phyloP scores from a whole-genome alignment of 2,888 invertebrate genomes.

The Drosophila acutilabella region DNA sequence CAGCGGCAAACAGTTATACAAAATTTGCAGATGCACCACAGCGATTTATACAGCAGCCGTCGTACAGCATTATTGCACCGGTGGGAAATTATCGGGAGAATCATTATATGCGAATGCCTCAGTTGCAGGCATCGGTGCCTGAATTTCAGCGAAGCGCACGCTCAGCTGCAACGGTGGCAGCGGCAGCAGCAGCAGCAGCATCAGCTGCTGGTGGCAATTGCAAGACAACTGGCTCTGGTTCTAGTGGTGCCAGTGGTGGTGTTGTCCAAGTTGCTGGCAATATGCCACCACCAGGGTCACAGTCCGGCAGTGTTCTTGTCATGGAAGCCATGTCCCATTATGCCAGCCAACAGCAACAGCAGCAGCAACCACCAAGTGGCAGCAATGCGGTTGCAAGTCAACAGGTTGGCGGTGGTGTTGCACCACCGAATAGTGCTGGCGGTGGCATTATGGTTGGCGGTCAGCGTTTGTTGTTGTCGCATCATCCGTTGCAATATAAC shows the following conservation, averaged over 20 bases:
- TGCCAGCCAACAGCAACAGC: conserved; percentile 49
- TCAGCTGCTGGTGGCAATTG: conserved; percentile 25
- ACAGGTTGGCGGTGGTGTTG: conserved; percentile 13
- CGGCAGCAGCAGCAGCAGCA: conserved; percentile 53
- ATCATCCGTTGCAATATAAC: conserved; percentile 83
- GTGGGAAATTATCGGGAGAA: conserved; percentile 83
- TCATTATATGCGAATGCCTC: conserved; percentile 84
- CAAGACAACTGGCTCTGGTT: conserved; percentile 22
- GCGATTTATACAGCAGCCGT: conserved; percentile 84
- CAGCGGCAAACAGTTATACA: conserved; percentile 83
- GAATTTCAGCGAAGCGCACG: conserved; percentile 81
- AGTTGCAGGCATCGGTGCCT: conserved; percentile 78
- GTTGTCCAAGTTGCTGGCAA: conserved; percentile 69
- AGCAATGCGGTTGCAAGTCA: conserved; percentile 30
- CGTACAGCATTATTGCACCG: conserved; percentile 83
- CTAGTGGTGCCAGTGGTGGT: conserved; percentile 37
- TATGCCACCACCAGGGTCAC: conserved; percentile 66
- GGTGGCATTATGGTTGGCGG: conserved; percentile 70
- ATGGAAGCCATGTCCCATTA: conserved; percentile 74
- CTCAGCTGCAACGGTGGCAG: conserved; percentile 69
- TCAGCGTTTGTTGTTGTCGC: conserved; percentile 75
- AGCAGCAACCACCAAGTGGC: conserved; percentile 15
- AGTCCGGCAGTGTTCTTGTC: conserved; percentile 67
- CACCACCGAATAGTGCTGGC: conserved; percentile 17
- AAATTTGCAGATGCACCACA: conserved; percentile 84